Evolutionary conservation across 1,140 invertebrate species (phyloP).

Genomic region (Orius insidiosus): DNA sequence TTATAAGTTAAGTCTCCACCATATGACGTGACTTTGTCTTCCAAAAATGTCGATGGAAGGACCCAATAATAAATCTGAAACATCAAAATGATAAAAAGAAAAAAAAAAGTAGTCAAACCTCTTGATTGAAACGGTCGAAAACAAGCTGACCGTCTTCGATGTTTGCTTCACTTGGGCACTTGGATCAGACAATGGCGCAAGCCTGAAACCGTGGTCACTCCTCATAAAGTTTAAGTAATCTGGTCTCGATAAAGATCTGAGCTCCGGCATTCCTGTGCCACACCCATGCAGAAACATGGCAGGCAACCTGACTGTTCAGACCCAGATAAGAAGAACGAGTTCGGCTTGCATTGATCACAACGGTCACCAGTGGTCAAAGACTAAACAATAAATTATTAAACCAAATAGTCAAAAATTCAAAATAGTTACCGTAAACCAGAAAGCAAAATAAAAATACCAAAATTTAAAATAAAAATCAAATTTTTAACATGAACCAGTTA

Average conservation of each 20-base stretch:
- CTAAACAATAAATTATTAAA: no score
- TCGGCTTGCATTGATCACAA: constrained; percentile 66
- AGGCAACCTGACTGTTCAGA: constrained; percentile 72
- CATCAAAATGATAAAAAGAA: no score
- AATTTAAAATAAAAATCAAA: constrained; percentile 1
- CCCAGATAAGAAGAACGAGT: constrained; percentile 57
- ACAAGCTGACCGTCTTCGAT: constrained; percentile 26
- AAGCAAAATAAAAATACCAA: constrained; percentile 7
- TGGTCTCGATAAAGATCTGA: constrained; percentile 56
- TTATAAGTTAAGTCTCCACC: constrained; percentile 76
- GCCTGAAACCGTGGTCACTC: constrained; percentile 34
- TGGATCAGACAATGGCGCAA: constrained; percentile 24
- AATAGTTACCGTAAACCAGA: constrained; percentile 3
- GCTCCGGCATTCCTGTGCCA: constrained; percentile 50
- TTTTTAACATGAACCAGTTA: no score
- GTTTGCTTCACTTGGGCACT: constrained; percentile 14
- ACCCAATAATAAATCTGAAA: constrained; percentile 66
- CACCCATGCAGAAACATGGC: constrained; percentile 82
- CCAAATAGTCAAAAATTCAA: constrained; percentile 10
- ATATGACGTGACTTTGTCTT: constrained; percentile 82
- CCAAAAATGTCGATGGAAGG: constrained; percentile 64
- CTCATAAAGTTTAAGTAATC: constrained; percentile 32
- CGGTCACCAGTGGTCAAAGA: constrained; percentile 44
- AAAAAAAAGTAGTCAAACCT: no score
- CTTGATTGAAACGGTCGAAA: constrained; percentile 6